Conservation (phyloP, 2,888 invertebrate genomes). For the Chorisops tibialis region DNA sequence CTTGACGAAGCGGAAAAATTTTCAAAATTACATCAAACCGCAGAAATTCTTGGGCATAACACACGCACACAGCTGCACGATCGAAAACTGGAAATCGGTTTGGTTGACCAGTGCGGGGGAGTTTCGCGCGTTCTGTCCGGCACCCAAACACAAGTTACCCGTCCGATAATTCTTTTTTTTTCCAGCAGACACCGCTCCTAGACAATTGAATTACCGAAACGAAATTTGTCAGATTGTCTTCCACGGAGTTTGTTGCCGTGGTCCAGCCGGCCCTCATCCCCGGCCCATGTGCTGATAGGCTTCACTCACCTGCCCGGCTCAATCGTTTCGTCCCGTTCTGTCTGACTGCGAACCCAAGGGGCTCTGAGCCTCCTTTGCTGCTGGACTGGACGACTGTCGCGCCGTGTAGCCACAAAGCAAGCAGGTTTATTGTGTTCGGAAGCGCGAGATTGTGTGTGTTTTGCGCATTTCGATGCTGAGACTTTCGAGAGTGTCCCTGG, state of each 20-base stretch:
- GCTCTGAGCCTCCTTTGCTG: not conserved
- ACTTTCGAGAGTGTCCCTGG: too few relatives aligned
- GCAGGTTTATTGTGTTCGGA: not conserved
- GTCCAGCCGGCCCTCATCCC: not conserved
- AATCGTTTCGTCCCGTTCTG: not conserved
- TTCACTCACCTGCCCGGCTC: conserved; percentile 4
- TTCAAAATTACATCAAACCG: not conserved
- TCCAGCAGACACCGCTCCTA: too few relatives aligned
- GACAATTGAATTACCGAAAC: not conserved
- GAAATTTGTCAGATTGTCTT: not conserved
- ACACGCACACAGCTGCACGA: not conserved
- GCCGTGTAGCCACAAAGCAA: conserved; percentile 5
- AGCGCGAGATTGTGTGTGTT: conserved; percentile 2
- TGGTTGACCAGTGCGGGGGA: conserved; percentile 5
- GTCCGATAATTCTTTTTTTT: not conserved
- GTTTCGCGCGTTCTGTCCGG: conserved; percentile 8
- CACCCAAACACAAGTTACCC: not conserved
- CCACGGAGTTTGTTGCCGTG: not conserved
- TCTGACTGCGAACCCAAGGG: too few relatives aligned
- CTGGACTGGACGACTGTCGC: conserved; percentile 14
- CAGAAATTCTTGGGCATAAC: conserved; percentile 3
- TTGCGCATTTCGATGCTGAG: conserved; percentile 15
- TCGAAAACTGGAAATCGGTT: not conserved
- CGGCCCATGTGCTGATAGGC: conserved; percentile 10
- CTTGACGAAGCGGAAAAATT: conserved; percentile 25